These are phyloP conservation scores for Trissolcus japonicus DNA, from an alignment of 2,888 invertebrate genomes.

Conservation along the genomic window DNA sequence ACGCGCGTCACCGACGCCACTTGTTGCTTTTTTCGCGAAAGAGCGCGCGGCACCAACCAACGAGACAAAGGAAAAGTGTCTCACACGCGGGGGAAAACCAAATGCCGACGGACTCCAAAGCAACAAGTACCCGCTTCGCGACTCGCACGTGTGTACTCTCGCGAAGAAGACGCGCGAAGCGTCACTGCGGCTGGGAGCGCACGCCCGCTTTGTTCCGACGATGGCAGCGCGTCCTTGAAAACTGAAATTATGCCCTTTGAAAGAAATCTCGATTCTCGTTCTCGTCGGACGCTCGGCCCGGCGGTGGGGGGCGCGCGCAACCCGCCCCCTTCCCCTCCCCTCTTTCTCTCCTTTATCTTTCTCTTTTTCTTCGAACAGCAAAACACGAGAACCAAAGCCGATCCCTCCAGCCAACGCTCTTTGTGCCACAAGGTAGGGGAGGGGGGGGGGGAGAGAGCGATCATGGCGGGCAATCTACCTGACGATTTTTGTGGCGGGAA, in stretches of 20 bases:
- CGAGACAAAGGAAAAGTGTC: too few species aligned
- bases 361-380: conserved; percentile 49
- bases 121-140: conserved; percentile 35
- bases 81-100: too few species aligned
- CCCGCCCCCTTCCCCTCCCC: conserved; percentile 56
- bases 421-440: conserved; percentile 53
- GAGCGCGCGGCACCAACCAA: conserved; percentile 32
- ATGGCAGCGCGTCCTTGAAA: conserved; percentile 75
- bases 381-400: conserved; percentile 44
- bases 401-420: conserved; percentile 32
- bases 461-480: conserved; percentile 75
- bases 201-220: conserved; percentile 59
- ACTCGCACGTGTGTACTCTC: conserved; percentile 10
- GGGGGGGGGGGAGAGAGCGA: conserved; percentile 61
- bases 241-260: conserved; percentile 76
- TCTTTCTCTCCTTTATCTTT: conserved; percentile 40
- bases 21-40: conserved; percentile 18
- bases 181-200: conserved; percentile 3
- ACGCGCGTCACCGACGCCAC: conserved; percentile 7
- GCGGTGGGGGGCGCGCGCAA: conserved; percentile 57
- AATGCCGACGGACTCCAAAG: conserved; percentile 9
- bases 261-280: conserved; percentile 69
- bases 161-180: conserved; percentile 9
- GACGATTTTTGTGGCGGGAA: conserved; percentile 74
- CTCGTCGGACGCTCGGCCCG: conserved; percentile 60